Conservation (phyloP, 2,113 vertebrate genomes). For the Galbula dea region DNA sequence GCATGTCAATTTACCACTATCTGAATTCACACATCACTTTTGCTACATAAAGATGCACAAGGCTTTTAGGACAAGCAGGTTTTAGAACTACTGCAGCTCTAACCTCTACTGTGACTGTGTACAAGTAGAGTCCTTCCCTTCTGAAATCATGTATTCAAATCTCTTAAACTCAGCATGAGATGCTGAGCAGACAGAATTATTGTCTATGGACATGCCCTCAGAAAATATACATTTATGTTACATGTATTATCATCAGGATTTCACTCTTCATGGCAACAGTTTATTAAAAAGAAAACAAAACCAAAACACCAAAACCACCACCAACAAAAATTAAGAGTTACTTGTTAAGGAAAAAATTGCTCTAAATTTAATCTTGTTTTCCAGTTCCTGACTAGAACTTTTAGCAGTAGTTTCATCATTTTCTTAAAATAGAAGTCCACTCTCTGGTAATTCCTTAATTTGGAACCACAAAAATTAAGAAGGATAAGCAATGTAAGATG, state of each 20-base stretch:
- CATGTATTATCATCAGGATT: not conserved
- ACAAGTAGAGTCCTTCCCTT: not conserved
- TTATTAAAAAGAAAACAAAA: not conserved
- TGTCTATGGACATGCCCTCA: not conserved
- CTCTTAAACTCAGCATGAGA: not conserved
- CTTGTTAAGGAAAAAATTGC: not conserved
- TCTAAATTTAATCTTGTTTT: not conserved
- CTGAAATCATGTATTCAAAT: not conserved
- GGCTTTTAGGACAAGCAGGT: not conserved
- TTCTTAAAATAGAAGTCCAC: not conserved
- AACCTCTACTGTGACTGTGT: not conserved
- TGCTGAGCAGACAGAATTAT: not conserved
- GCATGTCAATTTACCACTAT: not conserved
- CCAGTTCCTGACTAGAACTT: not conserved
- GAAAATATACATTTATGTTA: not conserved
- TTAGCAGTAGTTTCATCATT: not conserved
- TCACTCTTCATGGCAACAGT: not conserved
- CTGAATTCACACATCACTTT: not conserved
- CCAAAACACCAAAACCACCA: not conserved
- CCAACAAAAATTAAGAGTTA: not conserved
- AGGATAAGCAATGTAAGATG: not conserved
- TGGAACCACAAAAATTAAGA: not conserved
- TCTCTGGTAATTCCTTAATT: not conserved
- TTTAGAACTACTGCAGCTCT: not conserved
- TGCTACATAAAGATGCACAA: not conserved